These are phyloP conservation scores for Catagonus wagneri DNA, from an alignment of 2,113 vertebrate genomes.

Conservation along the genomic window DNA sequence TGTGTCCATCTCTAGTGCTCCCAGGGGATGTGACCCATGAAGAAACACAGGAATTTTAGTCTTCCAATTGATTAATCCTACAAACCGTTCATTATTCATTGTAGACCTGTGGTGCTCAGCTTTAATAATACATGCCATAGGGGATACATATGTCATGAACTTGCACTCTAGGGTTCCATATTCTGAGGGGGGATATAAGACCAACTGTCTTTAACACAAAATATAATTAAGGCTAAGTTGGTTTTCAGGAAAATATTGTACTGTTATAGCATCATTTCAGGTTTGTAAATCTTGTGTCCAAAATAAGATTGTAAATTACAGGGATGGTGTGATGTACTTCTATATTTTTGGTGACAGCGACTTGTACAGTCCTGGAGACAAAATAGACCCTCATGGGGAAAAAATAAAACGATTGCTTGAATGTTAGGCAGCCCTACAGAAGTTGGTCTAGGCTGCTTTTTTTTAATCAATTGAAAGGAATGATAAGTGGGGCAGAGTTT, in stretches of 20 bases:
- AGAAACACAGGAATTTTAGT: background rate
- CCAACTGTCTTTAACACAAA: background rate
- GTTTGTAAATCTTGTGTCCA: background rate
- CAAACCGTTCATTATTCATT: background rate
- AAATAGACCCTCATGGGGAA: background rate
- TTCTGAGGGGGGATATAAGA: background rate
- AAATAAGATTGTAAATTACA: background rate
- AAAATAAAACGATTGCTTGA: background rate
- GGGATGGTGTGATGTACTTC: background rate
- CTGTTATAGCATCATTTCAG: background rate
- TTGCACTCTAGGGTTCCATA: background rate
- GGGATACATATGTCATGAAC: background rate
- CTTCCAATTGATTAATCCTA: background rate
- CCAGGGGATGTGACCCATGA: background rate
- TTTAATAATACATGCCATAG: background rate
- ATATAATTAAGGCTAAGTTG: background rate
- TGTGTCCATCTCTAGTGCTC: background rate
- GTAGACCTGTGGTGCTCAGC: background rate
- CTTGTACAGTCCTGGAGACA: background rate
- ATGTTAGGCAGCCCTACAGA: background rate
- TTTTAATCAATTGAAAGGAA: background rate
- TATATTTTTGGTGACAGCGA: background rate
- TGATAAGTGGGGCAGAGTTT: background rate
- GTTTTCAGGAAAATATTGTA: background rate
- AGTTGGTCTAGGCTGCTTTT: background rate